These are phyloP conservation scores for Cottus gobio DNA, from an alignment of 2,113 vertebrate genomes.

Conservation along the genomic window DNA sequence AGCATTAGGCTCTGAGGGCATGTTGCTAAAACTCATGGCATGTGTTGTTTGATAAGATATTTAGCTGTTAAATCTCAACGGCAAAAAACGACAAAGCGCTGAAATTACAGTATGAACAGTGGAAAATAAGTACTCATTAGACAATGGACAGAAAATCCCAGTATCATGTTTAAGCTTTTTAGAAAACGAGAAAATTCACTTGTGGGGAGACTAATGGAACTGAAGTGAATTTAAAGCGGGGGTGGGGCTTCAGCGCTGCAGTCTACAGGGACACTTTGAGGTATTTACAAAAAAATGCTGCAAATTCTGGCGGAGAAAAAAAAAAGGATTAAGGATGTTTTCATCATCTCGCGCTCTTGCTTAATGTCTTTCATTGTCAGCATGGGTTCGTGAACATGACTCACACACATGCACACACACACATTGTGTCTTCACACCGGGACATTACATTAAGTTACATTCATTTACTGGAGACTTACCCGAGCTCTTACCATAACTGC, in stretches of 20 bases:
- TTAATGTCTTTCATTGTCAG: constrained; percentile 12
- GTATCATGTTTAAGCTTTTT: constrained; percentile 35
- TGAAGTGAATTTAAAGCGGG: neutral
- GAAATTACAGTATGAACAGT: neutral
- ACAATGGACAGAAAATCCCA: constrained; percentile 35
- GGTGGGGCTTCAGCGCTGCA: neutral
- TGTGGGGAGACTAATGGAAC: constrained; percentile 36
- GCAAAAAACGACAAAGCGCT: neutral
- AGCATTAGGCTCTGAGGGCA: neutral
- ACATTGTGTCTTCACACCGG: neutral
- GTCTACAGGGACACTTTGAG: constrained; percentile 24
- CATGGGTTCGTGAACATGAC: constrained; percentile 8
- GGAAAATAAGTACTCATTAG: constrained; percentile 15
- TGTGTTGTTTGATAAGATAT: neutral
- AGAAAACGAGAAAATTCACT: neutral
- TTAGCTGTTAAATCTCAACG: neutral
- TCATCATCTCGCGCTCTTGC: neutral
- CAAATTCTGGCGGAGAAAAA: constrained; percentile 12
- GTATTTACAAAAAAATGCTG: constrained; percentile 35
- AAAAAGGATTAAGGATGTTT: constrained; percentile 18
- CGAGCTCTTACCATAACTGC: neutral
- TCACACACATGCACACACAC: constrained; percentile 10
- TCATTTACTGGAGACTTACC: neutral
- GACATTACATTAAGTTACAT: neutral
- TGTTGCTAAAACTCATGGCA: neutral